A percentile compares a stretch with the other conserved stretches of the same genome.
Conservation (phyloP, 2,888 invertebrate genomes). For the Drosophila acutilabella region DNA sequence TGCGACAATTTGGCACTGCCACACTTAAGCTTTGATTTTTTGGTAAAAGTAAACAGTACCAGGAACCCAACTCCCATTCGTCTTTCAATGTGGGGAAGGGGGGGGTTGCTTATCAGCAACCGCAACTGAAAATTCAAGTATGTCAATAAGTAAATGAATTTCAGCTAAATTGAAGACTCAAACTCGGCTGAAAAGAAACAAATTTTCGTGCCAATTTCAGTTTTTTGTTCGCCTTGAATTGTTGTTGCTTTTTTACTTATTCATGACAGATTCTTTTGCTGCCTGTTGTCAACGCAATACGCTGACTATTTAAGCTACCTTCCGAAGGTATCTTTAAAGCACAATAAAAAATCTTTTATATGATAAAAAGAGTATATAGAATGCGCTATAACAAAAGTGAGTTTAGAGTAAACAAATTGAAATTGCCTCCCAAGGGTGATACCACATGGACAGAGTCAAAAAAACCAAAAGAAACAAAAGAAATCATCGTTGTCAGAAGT, state of each 20-base stretch:
- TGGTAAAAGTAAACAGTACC: constrained; percentile 36
- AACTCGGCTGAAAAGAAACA: constrained; percentile 7
- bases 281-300: background rate
- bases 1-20: constrained; percentile 51
- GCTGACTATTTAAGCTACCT: background rate
- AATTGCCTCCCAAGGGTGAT: constrained; percentile 53
- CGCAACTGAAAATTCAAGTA: constrained; percentile 47
- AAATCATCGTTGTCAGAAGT: constrained; percentile 32
- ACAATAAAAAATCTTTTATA: background rate
- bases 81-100: background rate
- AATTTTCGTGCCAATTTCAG: constrained; percentile 22
- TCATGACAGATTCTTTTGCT: constrained; percentile 4
- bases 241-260: constrained; percentile 9
- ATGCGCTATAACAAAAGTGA: constrained; percentile 36
- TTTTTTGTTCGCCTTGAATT: constrained; percentile 7
- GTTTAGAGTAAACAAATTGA: constrained; percentile 53
- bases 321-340: constrained; percentile 3
- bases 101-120: constrained; percentile 39
- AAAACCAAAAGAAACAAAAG: constrained; percentile 6
- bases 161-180: constrained; percentile 42
- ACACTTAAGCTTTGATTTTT: constrained; percentile 59
- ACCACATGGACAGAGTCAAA: constrained; percentile 26
- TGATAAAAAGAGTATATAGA: constrained; percentile 4
- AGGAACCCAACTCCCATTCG: constrained; percentile 16
- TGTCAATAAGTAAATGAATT: constrained; percentile 73